Conservation (phyloP, 1,140 invertebrate species). For the Pemphigus obesinymphae region DNA sequence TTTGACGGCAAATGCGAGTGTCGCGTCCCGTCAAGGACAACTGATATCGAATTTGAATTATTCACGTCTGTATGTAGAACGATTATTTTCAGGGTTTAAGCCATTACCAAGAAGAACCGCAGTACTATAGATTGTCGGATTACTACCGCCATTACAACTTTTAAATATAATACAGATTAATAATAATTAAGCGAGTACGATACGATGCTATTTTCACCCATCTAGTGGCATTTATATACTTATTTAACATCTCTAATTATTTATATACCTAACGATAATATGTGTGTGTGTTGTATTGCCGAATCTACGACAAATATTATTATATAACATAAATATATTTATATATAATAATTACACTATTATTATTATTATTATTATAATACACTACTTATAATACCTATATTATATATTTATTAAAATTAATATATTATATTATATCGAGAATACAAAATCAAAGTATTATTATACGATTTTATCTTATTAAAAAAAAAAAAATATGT, state of each 20-base stretch:
- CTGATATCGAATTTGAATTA: too few relatives aligned
- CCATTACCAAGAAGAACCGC: constrained; percentile 26
- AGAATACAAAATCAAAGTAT: not conserved
- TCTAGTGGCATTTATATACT: constrained; percentile 23
- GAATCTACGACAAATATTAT: not conserved
- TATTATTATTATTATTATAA: not conserved
- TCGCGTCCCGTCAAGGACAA: too few relatives aligned
- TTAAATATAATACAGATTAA: not conserved
- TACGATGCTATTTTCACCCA: constrained; percentile 6
- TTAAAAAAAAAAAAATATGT: not conserved
- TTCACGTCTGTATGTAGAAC: constrained; percentile 1
- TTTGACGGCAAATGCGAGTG: too few relatives aligned
- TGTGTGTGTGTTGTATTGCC: not conserved
- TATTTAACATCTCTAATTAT: not conserved
- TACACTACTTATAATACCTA: not conserved
- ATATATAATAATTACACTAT: not conserved
- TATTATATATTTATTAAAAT: constrained; percentile 9
- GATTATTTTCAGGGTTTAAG: constrained; percentile 34
- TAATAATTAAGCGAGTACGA: constrained; percentile 6
- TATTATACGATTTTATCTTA: not conserved
- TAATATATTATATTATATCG: not conserved
- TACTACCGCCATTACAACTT: constrained; percentile 29
- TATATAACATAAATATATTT: too few relatives aligned
- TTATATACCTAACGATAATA: not conserved
- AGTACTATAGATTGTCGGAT: constrained; percentile 27